Evolutionary conservation across 2,113 vertebrate species (phyloP).

Genomic region (Nanorana parkeri): DNA sequence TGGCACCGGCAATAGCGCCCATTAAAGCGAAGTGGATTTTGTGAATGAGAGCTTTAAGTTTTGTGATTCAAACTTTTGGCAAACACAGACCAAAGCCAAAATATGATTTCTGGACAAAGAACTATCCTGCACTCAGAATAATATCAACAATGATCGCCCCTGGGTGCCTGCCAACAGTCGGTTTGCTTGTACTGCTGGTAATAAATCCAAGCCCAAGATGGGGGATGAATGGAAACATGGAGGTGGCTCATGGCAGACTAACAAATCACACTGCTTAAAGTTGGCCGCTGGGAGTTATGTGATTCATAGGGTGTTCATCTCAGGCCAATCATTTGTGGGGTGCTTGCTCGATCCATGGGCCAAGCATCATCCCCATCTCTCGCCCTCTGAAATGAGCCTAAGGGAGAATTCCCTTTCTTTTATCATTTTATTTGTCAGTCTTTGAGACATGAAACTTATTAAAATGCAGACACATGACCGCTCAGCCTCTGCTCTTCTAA

Average conservation of each 20-base stretch:
- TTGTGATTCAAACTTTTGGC: slow-evolving; percentile 58
- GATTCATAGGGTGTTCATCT: no score
- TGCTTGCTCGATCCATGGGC: no score
- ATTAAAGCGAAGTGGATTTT: slow-evolving; percentile 61
- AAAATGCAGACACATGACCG: no score
- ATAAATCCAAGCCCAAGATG: slow-evolving; percentile 45
- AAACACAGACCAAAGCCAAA: not conserved
- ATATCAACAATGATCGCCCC: slow-evolving; percentile 43
- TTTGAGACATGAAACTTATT: no score
- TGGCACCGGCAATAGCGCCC: slow-evolving; percentile 59
- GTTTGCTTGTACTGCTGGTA: slow-evolving; percentile 17
- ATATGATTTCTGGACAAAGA: slow-evolving; percentile 33
- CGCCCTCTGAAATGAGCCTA: no score
- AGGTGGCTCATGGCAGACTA: not conserved
- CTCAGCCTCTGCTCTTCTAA: no score
- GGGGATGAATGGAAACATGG: not conserved
- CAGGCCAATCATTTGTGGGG: no score
- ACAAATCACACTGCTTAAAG: not conserved
- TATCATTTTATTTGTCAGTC: no score
- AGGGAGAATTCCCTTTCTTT: no score
- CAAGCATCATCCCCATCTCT: no score
- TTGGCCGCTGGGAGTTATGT: no score
- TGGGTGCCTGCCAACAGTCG: not conserved
- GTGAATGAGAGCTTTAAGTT: slow-evolving; percentile 55
- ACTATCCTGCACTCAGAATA: slow-evolving; percentile 55